Evolutionary conservation across 2,888 invertebrate species (phyloP), one percentile per base, ranked within the genome.

Genomic region (Luperina testacea): DNA sequence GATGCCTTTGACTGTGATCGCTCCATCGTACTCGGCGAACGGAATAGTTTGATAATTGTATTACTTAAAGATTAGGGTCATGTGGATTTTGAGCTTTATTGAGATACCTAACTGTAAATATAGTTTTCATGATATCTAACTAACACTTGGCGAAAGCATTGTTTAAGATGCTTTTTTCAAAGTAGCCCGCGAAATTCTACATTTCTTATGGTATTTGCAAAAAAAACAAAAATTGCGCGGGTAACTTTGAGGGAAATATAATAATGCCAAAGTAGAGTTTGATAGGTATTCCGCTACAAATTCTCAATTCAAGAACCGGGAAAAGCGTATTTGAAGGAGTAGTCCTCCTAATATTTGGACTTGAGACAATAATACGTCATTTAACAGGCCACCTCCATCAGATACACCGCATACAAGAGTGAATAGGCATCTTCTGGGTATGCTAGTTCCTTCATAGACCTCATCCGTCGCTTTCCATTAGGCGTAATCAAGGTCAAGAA

Each of bases 41-140:
- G 32, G 32, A 51, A 67, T 73, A 38, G 20, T 73, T 72, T 48
- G 24, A 48, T 48, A 65, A 65, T 65, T 64, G 24, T 32, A 11
- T 5, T 72, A 45, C 15, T 64, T 45, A 32, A 8, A 45, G 17
- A 42, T 38, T 27, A 68, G 20, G 20, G 11, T 11, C 17, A 11
- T 45, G 6, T 27, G 20, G 1, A 11, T 68, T 27, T 42, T 20
- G 9, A 27, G 11, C 0, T 9, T 45, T n/a, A n/a, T 9, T 45
- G n/a, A 17, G 6, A 68, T 63, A 27, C 15, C 2, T 27, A 61
- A 27, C 17, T 61, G 61, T 8, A n/a, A n/a, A 59, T 3, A n/a
- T n/a, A 65, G n/a, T 67, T 42, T 67, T 42, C 15, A 8, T 42
- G 1, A 24, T 15, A n/a, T 65, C 2, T 42, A 13, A 42, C 15